Conservation (phyloP, 2,888 invertebrate species). For the Torymus auratus region DNA sequence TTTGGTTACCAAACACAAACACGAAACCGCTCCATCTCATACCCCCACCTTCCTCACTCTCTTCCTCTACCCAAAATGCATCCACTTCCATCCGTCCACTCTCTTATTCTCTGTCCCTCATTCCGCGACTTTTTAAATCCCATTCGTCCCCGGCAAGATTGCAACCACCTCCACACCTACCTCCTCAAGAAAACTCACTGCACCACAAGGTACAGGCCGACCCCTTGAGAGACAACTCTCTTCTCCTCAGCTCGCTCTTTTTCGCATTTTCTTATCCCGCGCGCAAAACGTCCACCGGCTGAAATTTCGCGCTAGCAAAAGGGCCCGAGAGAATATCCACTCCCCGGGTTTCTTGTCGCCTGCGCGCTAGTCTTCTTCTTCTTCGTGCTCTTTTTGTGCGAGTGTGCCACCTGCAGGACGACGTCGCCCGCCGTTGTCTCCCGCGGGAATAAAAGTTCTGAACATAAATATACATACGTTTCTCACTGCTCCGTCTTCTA, state of each 20-base stretch:
- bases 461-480: conserved; percentile 42
- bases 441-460: conserved; percentile 40
- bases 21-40: not conserved
- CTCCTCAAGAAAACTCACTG: not conserved
- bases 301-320: conserved; percentile 21
- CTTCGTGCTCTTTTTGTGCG: conserved; percentile 2
- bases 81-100: no score
- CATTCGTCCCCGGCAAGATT: conserved; percentile 16
- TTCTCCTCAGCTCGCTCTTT: not conserved
- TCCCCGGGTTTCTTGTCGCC: not conserved
- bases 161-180: not conserved
- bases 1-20: not conserved
- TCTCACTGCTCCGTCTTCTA: not conserved
- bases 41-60: not conserved
- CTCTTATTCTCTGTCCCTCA: not conserved
- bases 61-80: not conserved
- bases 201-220: not conserved
- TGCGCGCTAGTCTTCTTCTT: not conserved
- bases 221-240: conserved; percentile 22
- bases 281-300: conserved; percentile 25
- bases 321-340: conserved; percentile 12
- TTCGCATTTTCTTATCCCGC: not conserved
- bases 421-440: conserved; percentile 16
- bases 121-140: conserved; percentile 17
- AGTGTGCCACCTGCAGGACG: conserved; percentile 40